Conservation (phyloP, 2,113 vertebrate genomes). For the Leptobrachium leishanense region DNA sequence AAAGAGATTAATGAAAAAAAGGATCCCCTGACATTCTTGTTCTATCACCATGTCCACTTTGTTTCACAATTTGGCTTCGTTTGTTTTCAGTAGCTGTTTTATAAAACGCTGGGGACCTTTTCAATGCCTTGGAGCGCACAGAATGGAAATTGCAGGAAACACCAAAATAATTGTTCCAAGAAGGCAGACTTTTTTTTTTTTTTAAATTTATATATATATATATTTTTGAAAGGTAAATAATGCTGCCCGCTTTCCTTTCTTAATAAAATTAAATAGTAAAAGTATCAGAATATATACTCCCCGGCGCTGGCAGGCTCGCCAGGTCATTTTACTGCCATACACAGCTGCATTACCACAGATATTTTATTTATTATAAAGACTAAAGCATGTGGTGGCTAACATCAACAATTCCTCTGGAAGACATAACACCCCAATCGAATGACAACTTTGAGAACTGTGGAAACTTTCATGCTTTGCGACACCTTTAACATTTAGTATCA, state of each 20-base stretch:
- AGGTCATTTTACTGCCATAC: background rate
- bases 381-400: slow-evolving; percentile 16
- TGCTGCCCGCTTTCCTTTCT: too few relatives aligned
- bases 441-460: background rate
- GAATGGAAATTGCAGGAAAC: background rate
- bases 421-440: slow-evolving; percentile 12
- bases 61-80: background rate
- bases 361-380: slow-evolving; percentile 2
- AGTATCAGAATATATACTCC: background rate
- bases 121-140: background rate
- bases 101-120: background rate
- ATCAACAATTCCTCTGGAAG: slow-evolving; percentile 32
- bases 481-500: slow-evolving; percentile 31
- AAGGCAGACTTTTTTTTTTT: background rate
- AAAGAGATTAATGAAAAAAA: too few relatives aligned
- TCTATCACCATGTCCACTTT: too few relatives aligned
- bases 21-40: too few relatives aligned
- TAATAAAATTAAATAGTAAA: background rate
- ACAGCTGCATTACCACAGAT: background rate
- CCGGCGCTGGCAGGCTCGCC: background rate
- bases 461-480: slow-evolving; percentile 30
- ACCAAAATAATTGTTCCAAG: background rate
- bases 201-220: too few relatives aligned
- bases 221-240: too few relatives aligned
- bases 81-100: background rate